phyloP scores from a whole-genome alignment of 2,113 vertebrate species.

The Cottus gobio region DNA sequence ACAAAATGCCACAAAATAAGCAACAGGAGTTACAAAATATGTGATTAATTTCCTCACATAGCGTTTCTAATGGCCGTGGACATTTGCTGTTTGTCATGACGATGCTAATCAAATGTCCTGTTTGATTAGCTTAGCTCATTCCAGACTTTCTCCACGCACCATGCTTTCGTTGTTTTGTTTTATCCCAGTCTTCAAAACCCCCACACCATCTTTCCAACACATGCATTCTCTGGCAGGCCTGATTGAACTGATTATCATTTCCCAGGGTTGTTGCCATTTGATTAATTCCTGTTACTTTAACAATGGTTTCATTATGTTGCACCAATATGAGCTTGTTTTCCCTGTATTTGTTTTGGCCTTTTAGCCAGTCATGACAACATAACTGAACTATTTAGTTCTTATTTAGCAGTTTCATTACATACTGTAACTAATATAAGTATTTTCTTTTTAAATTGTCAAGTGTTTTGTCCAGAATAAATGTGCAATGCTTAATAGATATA shows the following conservation, averaged over 20 bases:
- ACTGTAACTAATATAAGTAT: neutral
- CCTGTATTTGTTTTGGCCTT: neutral
- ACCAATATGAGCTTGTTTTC: neutral
- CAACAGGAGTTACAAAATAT: neutral
- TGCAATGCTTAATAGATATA: neutral
- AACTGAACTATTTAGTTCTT: neutral
- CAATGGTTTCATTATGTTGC: neutral
- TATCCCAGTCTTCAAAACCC: neutral
- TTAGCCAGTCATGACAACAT: neutral
- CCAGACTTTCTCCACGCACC: neutral
- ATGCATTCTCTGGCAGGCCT: conserved; percentile 4
- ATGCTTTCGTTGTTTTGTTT: neutral
- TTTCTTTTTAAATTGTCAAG: neutral
- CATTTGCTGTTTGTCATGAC: neutral
- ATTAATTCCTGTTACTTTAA: neutral
- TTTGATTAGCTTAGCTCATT: conserved; percentile 22
- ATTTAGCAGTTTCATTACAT: neutral
- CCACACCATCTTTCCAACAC: conserved; percentile 17
- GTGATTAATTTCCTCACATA: neutral
- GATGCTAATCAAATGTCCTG: conserved; percentile 23
- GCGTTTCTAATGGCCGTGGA: neutral
- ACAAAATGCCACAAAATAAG: neutral
- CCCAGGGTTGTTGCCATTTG: conserved; percentile 8
- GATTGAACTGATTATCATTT: neutral
- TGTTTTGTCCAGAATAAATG: neutral